Evolutionary conservation across 2,113 vertebrate species (phyloP).

Genomic region (Cinclus mexicanus): DNA sequence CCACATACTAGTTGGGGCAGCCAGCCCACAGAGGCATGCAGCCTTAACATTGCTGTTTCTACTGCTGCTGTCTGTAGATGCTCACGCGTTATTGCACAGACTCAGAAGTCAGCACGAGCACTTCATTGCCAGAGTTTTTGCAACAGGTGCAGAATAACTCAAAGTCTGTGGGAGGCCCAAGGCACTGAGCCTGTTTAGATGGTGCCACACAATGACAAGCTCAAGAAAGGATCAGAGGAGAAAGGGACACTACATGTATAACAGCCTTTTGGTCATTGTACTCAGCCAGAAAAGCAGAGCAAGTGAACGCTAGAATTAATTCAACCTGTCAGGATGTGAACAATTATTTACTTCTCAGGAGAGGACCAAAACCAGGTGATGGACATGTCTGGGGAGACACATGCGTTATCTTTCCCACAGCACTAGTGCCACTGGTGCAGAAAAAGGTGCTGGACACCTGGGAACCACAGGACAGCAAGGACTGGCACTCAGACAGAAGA

Average conservation of each 20-base stretch:
- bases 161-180: background rate
- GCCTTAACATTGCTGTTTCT: background rate
- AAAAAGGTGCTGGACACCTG: background rate
- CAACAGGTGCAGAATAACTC: background rate
- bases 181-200: background rate
- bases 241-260: background rate
- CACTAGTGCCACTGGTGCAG: background rate
- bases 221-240: background rate
- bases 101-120: background rate
- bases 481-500: background rate
- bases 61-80: background rate
- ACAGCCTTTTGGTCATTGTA: background rate
- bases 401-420: background rate
- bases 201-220: background rate
- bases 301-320: background rate
- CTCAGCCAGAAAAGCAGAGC: background rate
- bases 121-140: background rate
- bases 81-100: rapidly evolving
- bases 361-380: background rate
- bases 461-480: rapidly evolving
- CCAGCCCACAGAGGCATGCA: background rate
- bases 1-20: background rate
- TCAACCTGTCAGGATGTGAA: background rate
- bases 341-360: background rate
- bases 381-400: background rate